Percentiles rank a stretch among this genome's conserved stretches.
Conservation (phyloP, 1,140 invertebrate species). For the Ylistrum balloti region DNA sequence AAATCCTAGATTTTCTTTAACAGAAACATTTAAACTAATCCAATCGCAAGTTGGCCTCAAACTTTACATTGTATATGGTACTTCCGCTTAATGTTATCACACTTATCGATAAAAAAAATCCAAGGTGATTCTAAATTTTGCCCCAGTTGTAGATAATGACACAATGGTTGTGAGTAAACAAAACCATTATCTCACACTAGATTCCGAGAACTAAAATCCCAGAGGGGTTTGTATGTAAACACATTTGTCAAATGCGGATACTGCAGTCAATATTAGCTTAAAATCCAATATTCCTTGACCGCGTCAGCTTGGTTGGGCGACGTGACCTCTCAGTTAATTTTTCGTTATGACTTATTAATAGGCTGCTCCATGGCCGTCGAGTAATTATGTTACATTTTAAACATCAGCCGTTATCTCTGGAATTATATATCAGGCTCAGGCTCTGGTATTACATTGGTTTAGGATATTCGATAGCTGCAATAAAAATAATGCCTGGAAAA, state of each 20-base stretch:
- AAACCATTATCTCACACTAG: not conserved
- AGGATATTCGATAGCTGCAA: not conserved
- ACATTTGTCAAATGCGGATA: not conserved
- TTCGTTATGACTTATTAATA: constrained; percentile 3
- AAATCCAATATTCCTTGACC: not conserved
- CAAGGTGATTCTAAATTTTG: not conserved
- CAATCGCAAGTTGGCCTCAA: too few species aligned
- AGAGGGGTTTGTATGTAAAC: not conserved
- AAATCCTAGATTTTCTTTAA: too few species aligned
- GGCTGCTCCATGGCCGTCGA: not conserved
- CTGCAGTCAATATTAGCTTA: not conserved
- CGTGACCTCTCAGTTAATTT: not conserved
- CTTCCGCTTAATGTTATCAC: too few species aligned
- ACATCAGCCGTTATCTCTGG: not conserved
- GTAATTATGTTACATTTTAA: not conserved
- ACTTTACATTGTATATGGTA: too few species aligned
- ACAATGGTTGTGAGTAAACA: not conserved
- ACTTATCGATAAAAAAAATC: not conserved
- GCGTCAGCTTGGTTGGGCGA: not conserved
- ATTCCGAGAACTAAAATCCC: not conserved
- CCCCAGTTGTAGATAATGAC: not conserved
- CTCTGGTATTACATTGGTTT: not conserved
- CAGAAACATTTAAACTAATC: too few species aligned
- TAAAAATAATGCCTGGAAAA: constrained; percentile 5
- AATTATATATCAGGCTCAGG: not conserved